Conservation (phyloP, 2,888 invertebrate genomes). For the Gryllus longicercus region DNA sequence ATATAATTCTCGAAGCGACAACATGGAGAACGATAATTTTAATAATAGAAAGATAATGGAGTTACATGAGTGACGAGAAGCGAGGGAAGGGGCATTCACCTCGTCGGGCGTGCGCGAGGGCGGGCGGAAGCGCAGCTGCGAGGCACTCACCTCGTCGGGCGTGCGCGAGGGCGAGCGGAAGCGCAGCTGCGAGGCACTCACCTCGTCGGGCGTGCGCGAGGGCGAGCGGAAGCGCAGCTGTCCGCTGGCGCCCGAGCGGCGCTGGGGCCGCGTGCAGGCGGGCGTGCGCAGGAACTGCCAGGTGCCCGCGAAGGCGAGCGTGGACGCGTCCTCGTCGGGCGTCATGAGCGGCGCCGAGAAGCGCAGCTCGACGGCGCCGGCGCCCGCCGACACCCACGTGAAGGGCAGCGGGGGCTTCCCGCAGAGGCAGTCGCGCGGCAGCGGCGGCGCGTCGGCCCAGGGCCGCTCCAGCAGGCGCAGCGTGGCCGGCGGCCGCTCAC, state of each 20-base stretch:
- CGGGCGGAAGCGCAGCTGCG: constrained; percentile 63
- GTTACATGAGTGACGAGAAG: no score
- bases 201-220: constrained; percentile 54
- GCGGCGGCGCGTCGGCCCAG: constrained; percentile 65
- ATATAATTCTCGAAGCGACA: no score
- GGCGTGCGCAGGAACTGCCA: constrained; percentile 75
- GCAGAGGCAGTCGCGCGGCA: constrained; percentile 63
- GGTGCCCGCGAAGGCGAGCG: constrained; percentile 77
- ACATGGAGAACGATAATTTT: no score
- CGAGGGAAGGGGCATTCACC: no score
- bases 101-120: constrained; percentile 53
- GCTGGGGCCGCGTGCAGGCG: constrained; percentile 67
- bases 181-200: constrained; percentile 38
- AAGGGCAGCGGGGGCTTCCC: constrained; percentile 55
- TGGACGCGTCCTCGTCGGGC: constrained; percentile 78
- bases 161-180: no score
- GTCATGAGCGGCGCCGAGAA: constrained; percentile 82
- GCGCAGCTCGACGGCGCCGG: constrained; percentile 73
- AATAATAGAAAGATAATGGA: no score
- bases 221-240: constrained; percentile 62
- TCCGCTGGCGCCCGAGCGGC: constrained; percentile 72
- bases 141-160: constrained; percentile 45
- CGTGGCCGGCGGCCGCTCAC: constrained; percentile 51
- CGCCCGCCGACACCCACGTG: constrained; percentile 67
- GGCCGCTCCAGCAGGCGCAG: constrained; percentile 73